Evolutionary conservation across 2,797 vertebrate genomes (phyloP).

Genomic region (Borostomias antarcticus): DNA sequence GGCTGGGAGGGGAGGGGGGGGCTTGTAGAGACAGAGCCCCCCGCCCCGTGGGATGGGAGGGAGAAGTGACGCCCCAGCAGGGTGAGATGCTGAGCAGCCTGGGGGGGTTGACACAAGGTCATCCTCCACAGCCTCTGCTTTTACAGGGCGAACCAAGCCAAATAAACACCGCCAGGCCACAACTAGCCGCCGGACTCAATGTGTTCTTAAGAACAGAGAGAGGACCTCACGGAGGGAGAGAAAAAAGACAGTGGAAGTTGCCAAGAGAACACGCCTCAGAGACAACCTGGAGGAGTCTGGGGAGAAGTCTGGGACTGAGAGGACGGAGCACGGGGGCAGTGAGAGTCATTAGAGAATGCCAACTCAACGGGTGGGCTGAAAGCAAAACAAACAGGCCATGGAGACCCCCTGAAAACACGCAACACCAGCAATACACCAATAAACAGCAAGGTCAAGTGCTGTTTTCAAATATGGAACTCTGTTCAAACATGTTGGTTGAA

Average conservation of each 20-base stretch:
- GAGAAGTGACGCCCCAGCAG: slow-evolving; percentile 30
- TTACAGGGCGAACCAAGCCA: slow-evolving; percentile 70
- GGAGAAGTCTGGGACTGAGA: slow-evolving; percentile 50
- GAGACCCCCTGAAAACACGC: slow-evolving; percentile 70
- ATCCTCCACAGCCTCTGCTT: slow-evolving; percentile 68
- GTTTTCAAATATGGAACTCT: slow-evolving; percentile 45
- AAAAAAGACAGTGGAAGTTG: slow-evolving; percentile 36
- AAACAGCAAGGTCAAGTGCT: slow-evolving; percentile 59
- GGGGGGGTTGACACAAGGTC: slow-evolving; percentile 70
- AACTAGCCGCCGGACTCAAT: slow-evolving; percentile 55
- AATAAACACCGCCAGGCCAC: slow-evolving; percentile 68
- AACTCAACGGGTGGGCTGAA: slow-evolving; percentile 80
- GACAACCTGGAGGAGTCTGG: slow-evolving; percentile 39
- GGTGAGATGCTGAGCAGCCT: slow-evolving; percentile 47
- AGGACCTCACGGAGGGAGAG: slow-evolving; percentile 57
- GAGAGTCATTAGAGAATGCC: slow-evolving; percentile 69
- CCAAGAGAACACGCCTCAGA: slow-evolving; percentile 46
- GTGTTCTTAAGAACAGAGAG: slow-evolving; percentile 66
- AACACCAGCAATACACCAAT: slow-evolving; percentile 72
- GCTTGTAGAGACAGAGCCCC: slow-evolving; percentile 46
- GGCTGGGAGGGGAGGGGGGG: slow-evolving; percentile 7
- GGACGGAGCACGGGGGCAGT: slow-evolving; percentile 54
- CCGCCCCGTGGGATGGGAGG: slow-evolving; percentile 17
- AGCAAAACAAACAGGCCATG: slow-evolving; percentile 68
- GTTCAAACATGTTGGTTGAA: background rate